phyloP scores from a whole-genome alignment of 1,140 invertebrate genomes.

The Anadara kagoshimensis region DNA sequence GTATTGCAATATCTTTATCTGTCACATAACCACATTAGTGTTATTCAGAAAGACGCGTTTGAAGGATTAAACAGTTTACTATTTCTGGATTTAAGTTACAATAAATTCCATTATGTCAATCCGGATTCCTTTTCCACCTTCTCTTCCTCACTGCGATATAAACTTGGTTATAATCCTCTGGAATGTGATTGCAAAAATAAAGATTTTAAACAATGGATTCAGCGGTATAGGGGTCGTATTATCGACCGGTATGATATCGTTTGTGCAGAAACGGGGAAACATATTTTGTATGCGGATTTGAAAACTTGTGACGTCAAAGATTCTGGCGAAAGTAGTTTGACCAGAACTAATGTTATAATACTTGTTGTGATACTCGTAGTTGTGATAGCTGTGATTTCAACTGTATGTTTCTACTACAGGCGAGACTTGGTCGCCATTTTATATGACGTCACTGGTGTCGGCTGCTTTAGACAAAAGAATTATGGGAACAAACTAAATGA shows the following conservation, averaged over 20 bases:
- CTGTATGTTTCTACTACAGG: constrained; percentile 30
- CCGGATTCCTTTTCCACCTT: not conserved
- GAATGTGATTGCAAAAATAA: constrained; percentile 31
- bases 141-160: not conserved
- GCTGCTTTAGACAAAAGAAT: constrained; percentile 18
- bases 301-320: constrained; percentile 1
- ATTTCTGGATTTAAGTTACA: constrained; percentile 24
- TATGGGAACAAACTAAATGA: constrained; percentile 29
- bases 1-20: constrained; percentile 28
- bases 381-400: not conserved
- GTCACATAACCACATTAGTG: constrained; percentile 10
- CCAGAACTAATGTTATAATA: constrained; percentile 11
- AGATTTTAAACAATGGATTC: constrained; percentile 32
- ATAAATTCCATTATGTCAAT: constrained; percentile 15
- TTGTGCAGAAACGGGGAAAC: constrained; percentile 14
- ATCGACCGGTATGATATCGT: constrained; percentile 18
- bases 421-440: constrained; percentile 32
- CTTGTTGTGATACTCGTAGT: constrained; percentile 14
- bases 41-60: not conserved
- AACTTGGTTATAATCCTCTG: constrained; percentile 22
- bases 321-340: not conserved
- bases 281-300: not conserved
- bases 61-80: not conserved
- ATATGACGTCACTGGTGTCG: constrained; percentile 13
- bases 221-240: constrained; percentile 8